Evolutionary conservation across 1,140 invertebrate genomes (phyloP).

Genomic region (Pogonomyrmex californicus): DNA sequence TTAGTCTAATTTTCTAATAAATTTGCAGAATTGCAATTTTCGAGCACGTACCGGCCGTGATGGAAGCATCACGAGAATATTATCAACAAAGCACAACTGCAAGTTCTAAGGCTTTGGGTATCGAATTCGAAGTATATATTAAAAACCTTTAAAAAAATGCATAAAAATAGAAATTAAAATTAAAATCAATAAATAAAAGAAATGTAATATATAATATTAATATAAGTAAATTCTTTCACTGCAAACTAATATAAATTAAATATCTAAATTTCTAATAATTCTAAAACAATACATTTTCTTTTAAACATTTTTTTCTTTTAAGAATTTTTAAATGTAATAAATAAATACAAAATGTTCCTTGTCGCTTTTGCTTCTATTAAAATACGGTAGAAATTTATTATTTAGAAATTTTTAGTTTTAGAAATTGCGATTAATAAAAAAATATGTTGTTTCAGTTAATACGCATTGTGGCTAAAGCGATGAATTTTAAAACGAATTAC

Average conservation of each 20-base stretch:
- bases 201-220: not conserved
- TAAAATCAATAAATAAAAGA: not conserved
- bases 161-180: not conserved
- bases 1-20: not conserved
- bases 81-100: slow-evolving; percentile 80
- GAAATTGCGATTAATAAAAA: not conserved
- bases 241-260: not conserved
- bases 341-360: slow-evolving; percentile 49
- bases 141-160: not conserved
- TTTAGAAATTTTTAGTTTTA: too few relatives aligned
- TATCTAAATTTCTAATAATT: not conserved
- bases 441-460: slow-evolving; percentile 88
- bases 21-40: slow-evolving; percentile 89
- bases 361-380: too few relatives aligned
- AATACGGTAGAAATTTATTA: too few relatives aligned
- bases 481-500: slow-evolving; percentile 90
- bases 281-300: not conserved
- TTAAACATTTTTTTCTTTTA: too few relatives aligned
- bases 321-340: not conserved
- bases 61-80: slow-evolving; percentile 81
- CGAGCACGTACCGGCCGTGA: slow-evolving; percentile 91
- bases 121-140: slow-evolving; percentile 89
- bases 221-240: not conserved
- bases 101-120: slow-evolving; percentile 83
- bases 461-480: slow-evolving; percentile 88